phyloP scores from a whole-genome alignment of 2,797 vertebrate genomes.

The Margarornis squamiger region DNA sequence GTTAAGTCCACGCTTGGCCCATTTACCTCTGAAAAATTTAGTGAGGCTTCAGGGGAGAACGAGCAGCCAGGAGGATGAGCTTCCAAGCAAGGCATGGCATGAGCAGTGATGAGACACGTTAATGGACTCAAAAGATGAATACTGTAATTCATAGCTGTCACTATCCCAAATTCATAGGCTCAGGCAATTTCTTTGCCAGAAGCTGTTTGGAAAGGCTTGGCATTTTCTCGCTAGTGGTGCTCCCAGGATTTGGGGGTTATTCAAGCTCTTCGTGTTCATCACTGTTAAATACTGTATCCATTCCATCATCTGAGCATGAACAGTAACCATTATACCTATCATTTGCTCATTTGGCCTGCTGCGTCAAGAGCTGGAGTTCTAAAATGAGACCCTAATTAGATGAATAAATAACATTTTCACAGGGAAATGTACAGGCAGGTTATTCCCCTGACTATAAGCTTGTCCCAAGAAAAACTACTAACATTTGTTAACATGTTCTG shows the following conservation, averaged over 20 bases:
- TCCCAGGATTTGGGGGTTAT: background rate
- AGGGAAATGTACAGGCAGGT: background rate
- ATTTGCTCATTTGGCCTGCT: slow-evolving; percentile 17
- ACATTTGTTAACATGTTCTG: background rate
- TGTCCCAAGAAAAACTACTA: background rate
- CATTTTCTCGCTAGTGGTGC: background rate
- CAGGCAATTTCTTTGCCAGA: background rate
- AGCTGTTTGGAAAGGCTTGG: background rate
- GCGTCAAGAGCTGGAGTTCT: background rate
- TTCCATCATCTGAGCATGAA: background rate
- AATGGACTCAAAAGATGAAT: background rate
- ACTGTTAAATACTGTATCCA: background rate
- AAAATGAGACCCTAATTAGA: background rate
- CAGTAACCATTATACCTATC: background rate
- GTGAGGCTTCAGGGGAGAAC: background rate
- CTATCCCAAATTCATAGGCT: background rate
- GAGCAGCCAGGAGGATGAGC: background rate
- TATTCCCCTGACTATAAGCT: background rate
- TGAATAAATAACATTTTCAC: background rate
- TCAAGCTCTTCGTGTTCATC: background rate
- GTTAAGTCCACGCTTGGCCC: background rate
- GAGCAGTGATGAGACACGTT: background rate
- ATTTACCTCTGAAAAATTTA: background rate
- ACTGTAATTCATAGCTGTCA: background rate
- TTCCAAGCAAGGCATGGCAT: background rate